These are phyloP conservation scores for Linnaemya vulpina DNA, from an alignment of 2,888 invertebrate genomes.

Conservation along the genomic window DNA sequence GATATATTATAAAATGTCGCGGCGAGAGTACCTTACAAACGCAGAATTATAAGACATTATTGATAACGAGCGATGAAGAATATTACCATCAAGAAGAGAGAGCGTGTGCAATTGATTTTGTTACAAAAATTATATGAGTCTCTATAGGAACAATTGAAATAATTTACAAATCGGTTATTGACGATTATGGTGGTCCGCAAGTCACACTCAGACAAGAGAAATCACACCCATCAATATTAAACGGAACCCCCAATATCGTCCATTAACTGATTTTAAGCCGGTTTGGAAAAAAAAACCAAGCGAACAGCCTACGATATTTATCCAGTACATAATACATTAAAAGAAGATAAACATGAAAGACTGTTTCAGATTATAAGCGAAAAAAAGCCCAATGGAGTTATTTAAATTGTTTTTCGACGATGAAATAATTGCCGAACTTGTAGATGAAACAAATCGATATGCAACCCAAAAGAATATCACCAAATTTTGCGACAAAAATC, in stretches of 20 bases:
- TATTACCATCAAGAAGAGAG: background rate
- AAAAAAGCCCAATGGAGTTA: too few species aligned
- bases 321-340: background rate
- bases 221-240: background rate
- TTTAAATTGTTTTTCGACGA: too few species aligned
- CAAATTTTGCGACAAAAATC: too few species aligned
- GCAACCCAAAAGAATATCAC: too few species aligned
- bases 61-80: constrained; percentile 2
- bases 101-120: background rate
- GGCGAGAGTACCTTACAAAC: background rate
- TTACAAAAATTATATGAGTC: background rate
- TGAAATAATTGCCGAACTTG: too few species aligned
- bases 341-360: constrained; percentile 1
- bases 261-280: constrained; percentile 7
- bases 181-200: too few species aligned
- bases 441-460: too few species aligned
- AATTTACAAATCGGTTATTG: too few species aligned
- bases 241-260: background rate
- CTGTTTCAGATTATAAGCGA: constrained; percentile 8
- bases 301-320: constrained; percentile 1
- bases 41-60: background rate
- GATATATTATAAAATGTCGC: background rate
- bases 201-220: background rate
- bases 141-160: background rate
- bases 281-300: constrained; percentile 2